These are phyloP conservation scores for Cephus rjabovi DNA, from an alignment of 2,888 invertebrate species.

Conservation along the genomic window DNA sequence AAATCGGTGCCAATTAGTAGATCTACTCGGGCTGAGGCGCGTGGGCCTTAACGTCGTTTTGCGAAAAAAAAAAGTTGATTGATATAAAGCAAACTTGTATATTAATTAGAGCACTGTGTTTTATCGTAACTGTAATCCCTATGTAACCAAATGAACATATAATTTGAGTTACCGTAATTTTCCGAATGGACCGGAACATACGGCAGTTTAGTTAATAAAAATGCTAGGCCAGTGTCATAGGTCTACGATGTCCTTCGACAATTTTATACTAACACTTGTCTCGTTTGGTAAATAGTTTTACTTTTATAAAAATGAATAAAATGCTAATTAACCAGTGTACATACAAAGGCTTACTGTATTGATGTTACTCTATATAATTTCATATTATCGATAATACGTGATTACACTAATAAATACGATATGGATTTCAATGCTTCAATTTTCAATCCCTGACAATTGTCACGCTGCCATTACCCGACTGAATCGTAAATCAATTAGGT, in stretches of 20 bases:
- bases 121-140: conserved; percentile 19
- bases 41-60: not conserved
- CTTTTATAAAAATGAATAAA: conserved; percentile 49
- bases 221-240: conserved; percentile 32
- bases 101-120: conserved; percentile 23
- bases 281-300: conserved; percentile 57
- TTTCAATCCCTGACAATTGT: not conserved
- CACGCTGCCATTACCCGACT: no score
- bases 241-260: conserved; percentile 43
- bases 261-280: conserved; percentile 55
- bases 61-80: not conserved
- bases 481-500: not conserved
- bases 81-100: conserved; percentile 7
- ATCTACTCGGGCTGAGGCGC: conserved; percentile 8
- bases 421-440: not conserved
- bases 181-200: not conserved
- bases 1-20: conserved; percentile 23
- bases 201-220: not conserved
- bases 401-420: conserved; percentile 24
- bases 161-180: conserved; percentile 1
- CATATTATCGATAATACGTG: conserved; percentile 49
- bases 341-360: conserved; percentile 53
- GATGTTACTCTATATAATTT: conserved; percentile 48
- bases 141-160: conserved; percentile 13
- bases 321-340: conserved; percentile 46